Percentiles rank a stretch among this genome's conserved stretches.
These are phyloP conservation scores for Ptilodon capucinus DNA, from an alignment of 2,888 invertebrate genomes.

Conservation along the genomic window DNA sequence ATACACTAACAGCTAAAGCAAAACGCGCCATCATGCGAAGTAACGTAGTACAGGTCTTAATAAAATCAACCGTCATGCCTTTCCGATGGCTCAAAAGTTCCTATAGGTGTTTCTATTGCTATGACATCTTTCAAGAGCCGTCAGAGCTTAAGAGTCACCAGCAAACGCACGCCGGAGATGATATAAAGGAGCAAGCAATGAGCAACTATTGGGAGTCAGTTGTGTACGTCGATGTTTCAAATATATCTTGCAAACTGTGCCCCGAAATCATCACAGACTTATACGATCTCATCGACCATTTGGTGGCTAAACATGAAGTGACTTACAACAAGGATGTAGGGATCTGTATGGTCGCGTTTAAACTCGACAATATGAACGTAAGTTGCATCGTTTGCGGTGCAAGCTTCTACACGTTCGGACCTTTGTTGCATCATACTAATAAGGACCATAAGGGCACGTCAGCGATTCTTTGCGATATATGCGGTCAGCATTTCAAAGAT, in stretches of 20 bases:
- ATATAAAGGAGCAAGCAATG: slow-evolving; percentile 62
- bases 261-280: slow-evolving; percentile 54
- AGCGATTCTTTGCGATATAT: slow-evolving; percentile 67
- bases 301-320: slow-evolving; percentile 54
- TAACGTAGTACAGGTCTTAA: slow-evolving; percentile 63
- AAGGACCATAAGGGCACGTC: slow-evolving; percentile 73
- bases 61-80: slow-evolving; percentile 68
- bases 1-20: slow-evolving; percentile 47
- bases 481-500: slow-evolving; percentile 73
- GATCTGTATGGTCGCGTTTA: slow-evolving; percentile 68
- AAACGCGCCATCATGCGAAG: slow-evolving; percentile 63
- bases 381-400: slow-evolving; percentile 65
- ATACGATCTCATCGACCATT: slow-evolving; percentile 67
- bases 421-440: slow-evolving; percentile 67
- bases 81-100: slow-evolving; percentile 75
- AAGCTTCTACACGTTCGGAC: slow-evolving; percentile 68
- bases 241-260: slow-evolving; percentile 62
- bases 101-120: slow-evolving; percentile 75
- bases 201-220: slow-evolving; percentile 72
- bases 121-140: slow-evolving; percentile 72
- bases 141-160: slow-evolving; percentile 66
- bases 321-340: slow-evolving; percentile 70
- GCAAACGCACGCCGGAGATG: slow-evolving; percentile 47
- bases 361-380: slow-evolving; percentile 61
- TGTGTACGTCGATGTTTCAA: slow-evolving; percentile 66